These are phyloP conservation scores for Herpetotheres cachinnans DNA, from an alignment of 2,113 vertebrate species.

Conservation along the genomic window DNA sequence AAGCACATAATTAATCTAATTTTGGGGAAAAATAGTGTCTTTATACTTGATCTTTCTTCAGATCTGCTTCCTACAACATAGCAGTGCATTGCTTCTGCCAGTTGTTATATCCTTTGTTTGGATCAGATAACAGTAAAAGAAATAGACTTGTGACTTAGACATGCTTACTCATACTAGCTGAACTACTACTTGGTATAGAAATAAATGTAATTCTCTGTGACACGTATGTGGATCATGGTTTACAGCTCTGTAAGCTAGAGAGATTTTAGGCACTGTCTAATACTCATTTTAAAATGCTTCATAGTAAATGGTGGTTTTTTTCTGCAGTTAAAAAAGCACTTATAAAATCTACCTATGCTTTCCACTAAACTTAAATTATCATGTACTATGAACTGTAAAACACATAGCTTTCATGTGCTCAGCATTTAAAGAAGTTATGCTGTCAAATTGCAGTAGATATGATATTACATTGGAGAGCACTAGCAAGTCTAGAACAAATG, in stretches of 20 bases:
- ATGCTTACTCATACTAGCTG: not conserved
- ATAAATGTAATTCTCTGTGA: not conserved
- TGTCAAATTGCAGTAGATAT: not conserved
- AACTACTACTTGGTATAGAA: not conserved
- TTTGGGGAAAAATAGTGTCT: not conserved
- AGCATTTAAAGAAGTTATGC: not conserved
- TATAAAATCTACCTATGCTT: not conserved
- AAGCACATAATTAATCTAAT: not conserved
- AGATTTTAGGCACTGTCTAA: not conserved
- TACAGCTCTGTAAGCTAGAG: not conserved
- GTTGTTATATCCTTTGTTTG: not conserved
- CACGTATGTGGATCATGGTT: not conserved
- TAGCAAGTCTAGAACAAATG: not conserved
- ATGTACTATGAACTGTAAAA: not conserved
- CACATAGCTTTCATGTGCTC: not conserved
- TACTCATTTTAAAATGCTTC: not conserved
- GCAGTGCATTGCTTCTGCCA: not conserved
- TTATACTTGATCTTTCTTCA: not conserved
- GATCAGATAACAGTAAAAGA: not conserved
- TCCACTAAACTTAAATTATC: not conserved
- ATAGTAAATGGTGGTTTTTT: not conserved
- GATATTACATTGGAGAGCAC: not conserved
- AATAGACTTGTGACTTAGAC: not conserved
- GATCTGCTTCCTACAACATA: not conserved
- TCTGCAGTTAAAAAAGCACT: not conserved